Evolutionary conservation across 2,797 vertebrate species (phyloP).

Genomic region (Coendou prehensilis): DNA sequence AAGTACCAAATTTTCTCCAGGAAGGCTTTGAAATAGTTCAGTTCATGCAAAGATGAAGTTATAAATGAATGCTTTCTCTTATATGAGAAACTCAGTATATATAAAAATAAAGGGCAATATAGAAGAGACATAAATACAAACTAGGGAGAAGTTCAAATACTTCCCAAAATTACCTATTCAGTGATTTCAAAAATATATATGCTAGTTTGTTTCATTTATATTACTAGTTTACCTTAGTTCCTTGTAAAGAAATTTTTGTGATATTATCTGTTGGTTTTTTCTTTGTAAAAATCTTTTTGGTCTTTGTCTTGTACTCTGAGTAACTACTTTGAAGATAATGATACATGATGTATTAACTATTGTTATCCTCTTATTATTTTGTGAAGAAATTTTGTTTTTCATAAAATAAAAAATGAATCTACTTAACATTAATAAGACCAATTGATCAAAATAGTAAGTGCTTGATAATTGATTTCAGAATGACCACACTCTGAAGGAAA

Average conservation of each 20-base stretch:
- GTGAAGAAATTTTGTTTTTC: not conserved
- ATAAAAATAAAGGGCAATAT: too few relatives aligned
- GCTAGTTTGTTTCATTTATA: not conserved
- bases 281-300: not conserved
- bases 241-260: not conserved
- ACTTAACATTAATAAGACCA: not conserved
- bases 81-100: too few relatives aligned
- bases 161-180: not conserved
- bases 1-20: not conserved
- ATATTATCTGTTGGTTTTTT: not conserved
- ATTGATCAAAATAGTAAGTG: not conserved
- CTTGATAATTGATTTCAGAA: not conserved
- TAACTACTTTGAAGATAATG: not conserved
- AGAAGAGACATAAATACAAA: too few relatives aligned
- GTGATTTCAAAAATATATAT: too few relatives aligned
- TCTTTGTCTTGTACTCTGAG: not conserved
- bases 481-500: too few relatives aligned
- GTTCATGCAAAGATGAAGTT: not conserved
- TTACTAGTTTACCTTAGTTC: not conserved
- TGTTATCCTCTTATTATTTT: not conserved
- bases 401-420: not conserved
- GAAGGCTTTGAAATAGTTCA: not conserved
- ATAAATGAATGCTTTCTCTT: not conserved
- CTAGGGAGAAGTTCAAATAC: not conserved
- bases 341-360: not conserved